Evolutionary conservation across 2,888 invertebrate genomes (phyloP), one percentile per base, ranked within the genome.

Genomic region (Melinaea menophilus): DNA sequence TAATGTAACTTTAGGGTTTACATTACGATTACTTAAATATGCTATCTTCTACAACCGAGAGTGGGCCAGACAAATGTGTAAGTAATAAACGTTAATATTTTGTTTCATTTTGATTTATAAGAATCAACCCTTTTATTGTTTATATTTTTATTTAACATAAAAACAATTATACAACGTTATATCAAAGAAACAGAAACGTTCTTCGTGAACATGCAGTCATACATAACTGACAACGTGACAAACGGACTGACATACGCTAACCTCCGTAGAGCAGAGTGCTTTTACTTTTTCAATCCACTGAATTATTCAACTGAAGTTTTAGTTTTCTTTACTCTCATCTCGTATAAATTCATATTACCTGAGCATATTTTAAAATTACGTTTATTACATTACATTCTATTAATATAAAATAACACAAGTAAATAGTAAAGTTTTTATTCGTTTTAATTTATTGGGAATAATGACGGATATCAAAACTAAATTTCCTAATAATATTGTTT

Each of bases 231-330:
- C 22, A 22, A 22, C 22, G 41, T 41, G 87, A 86, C 87, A 87
- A 81, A 63, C 68, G 66, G 80, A 87, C 76, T 75, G 87, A 85
- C 84, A 79, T 81, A 75, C 74, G 72, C 76, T 76, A 74, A 75
- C 76, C 72, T 72, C 72, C 69, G 69, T 69, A 70, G 71, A 73
- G 72, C 77, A 71, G 70, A 80, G 77, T 76, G 82, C 82, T 83
- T 84, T 86, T 81, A 86, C 84, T 85, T 86, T 82, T 75, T 71
- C 73, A 78, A 82, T 79, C 74, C 78, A 71, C 75, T 82, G 79
- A 86, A 86, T 86, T 76, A 87, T 85, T 86, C 77, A 85, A 73
- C 65, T 67, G 70, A 67, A 66, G 56, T 71, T 72, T 71, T 75
- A 73, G 79, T 79, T 80, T 77, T 82, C 66, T 68, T 71, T 65